Conservation (phyloP, 2,888 invertebrate genomes). For the Eilema caniola region DNA sequence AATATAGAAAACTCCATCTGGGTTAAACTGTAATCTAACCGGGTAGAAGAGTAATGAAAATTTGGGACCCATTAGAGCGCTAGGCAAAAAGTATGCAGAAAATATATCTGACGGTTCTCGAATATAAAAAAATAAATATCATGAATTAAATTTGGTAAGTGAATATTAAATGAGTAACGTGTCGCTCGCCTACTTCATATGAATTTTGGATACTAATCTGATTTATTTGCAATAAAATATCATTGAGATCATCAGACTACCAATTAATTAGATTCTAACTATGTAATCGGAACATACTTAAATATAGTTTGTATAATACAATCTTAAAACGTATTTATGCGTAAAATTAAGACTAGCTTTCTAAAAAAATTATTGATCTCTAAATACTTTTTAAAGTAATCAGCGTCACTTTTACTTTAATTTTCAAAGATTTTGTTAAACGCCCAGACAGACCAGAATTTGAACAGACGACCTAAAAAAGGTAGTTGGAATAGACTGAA, state of each 20-base stretch:
- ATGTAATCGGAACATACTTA: background rate
- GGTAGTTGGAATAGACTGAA: too few relatives aligned
- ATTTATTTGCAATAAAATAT: slow-evolving; percentile 2
- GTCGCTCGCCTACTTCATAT: background rate
- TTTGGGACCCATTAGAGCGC: too few relatives aligned
- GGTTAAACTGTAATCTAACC: too few relatives aligned
- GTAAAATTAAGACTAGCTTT: background rate
- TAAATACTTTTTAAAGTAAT: background rate
- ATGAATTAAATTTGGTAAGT: too few relatives aligned
- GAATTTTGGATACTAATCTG: background rate
- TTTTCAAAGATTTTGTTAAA: background rate
- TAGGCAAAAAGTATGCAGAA: too few relatives aligned
- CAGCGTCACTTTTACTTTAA: background rate
- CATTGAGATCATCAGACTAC: background rate
- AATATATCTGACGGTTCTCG: too few relatives aligned
- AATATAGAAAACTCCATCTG: too few relatives aligned
- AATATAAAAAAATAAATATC: too few relatives aligned
- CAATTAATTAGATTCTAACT: slow-evolving; percentile 4
- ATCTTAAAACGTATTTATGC: background rate
- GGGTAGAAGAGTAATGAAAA: too few relatives aligned
- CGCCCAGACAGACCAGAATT: too few relatives aligned
- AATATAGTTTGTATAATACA: background rate
- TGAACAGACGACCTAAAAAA: too few relatives aligned
- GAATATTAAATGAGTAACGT: too few relatives aligned
- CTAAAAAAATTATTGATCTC: background rate